Evolutionary conservation across 2,113 vertebrate species (phyloP).

Genomic region (Uria lomvia): DNA sequence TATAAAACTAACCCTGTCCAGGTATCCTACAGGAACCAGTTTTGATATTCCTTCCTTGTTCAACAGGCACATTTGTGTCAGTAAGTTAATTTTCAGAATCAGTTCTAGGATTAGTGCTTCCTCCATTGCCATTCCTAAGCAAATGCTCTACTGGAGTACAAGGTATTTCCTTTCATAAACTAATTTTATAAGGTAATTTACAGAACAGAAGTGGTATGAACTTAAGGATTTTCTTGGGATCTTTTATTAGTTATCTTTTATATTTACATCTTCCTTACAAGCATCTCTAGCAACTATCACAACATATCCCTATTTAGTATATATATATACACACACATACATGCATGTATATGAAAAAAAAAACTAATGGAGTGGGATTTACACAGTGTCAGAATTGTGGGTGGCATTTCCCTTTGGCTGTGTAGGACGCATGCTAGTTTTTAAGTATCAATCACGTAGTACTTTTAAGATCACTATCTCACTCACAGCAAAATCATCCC

Average conservation of each 20-base stretch:
- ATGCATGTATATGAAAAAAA: neutral
- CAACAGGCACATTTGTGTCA: neutral
- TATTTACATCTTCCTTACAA: neutral
- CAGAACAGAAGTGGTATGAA: neutral
- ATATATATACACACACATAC: fast-evolving
- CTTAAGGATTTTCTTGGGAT: neutral
- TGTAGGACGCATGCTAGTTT: neutral
- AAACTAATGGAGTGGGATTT: neutral
- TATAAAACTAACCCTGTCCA: neutral
- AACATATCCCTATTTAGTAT: neutral
- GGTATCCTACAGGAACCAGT: neutral
- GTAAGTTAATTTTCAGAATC: neutral
- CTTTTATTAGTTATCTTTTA: neutral
- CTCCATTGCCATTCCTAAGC: neutral
- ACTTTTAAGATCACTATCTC: neutral
- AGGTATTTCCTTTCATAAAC: neutral
- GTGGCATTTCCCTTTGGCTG: neutral
- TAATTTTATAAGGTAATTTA: neutral
- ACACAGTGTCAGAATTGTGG: neutral
- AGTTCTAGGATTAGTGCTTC: neutral
- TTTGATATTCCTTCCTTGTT: neutral
- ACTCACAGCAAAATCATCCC: neutral
- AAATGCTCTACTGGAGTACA: neutral
- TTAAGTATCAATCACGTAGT: neutral
- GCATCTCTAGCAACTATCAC: neutral